Evolutionary conservation across 2,888 invertebrate genomes (phyloP).

Genomic region (Mythimna pallens): DNA sequence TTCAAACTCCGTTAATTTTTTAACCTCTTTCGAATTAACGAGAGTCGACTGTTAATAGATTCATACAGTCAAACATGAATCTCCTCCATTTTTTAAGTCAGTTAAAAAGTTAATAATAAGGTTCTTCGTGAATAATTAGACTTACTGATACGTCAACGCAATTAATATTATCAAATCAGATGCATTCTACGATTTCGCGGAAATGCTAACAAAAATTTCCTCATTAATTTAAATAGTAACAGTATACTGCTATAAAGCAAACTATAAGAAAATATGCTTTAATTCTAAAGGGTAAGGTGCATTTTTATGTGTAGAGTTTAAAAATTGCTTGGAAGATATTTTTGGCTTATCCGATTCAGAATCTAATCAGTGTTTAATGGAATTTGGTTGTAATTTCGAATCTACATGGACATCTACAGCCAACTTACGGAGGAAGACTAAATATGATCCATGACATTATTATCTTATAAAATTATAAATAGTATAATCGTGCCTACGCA

Average conservation of each 20-base stretch:
- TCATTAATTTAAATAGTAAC: constrained; percentile 16
- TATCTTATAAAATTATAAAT: constrained; percentile 3
- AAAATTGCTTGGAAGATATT: constrained; percentile 18
- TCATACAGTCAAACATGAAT: too few relatives aligned
- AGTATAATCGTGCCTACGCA: too few relatives aligned
- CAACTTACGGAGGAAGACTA: constrained; percentile 20
- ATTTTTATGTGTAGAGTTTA: constrained; percentile 1
- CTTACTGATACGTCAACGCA: constrained; percentile 28
- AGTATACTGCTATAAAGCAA: background rate
- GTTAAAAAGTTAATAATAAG: background rate
- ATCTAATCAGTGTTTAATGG: constrained; percentile 61
- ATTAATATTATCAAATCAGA: constrained; percentile 36
- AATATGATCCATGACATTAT: constrained; percentile 13
- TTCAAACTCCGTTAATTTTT: too few relatives aligned
- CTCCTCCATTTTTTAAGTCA: too few relatives aligned
- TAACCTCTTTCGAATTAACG: background rate
- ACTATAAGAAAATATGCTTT: constrained; percentile 19
- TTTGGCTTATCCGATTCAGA: constrained; percentile 38
- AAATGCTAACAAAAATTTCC: constrained; percentile 39
- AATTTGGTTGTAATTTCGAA: constrained; percentile 48
- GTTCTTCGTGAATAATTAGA: constrained; percentile 6
- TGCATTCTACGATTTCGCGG: constrained; percentile 62
- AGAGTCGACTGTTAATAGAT: too few relatives aligned
- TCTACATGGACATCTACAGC: constrained; percentile 44
- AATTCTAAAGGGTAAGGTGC: constrained; percentile 20